Evolutionary conservation across 2,797 vertebrate species (phyloP).

Genomic region (Loriculus beryllinus): DNA sequence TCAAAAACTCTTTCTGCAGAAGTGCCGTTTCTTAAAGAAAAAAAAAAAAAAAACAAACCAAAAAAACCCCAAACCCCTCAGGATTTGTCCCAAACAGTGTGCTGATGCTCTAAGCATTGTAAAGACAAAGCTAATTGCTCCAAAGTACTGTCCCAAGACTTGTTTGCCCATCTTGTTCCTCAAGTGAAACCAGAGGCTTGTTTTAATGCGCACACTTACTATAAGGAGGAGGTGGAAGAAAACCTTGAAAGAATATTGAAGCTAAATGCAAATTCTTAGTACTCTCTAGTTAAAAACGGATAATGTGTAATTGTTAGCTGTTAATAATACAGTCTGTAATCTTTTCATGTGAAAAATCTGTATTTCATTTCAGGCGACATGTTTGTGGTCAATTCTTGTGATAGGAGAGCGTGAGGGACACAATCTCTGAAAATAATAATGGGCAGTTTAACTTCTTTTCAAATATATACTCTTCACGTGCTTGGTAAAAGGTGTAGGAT

Average conservation of each 20-base stretch:
- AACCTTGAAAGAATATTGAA: neutral
- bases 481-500: neutral
- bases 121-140: neutral
- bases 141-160: neutral
- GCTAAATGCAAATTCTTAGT: neutral
- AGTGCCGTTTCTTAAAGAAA: neutral
- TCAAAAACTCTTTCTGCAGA: neutral
- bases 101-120: neutral
- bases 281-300: neutral
- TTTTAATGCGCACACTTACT: neutral
- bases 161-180: neutral
- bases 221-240: neutral
- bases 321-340: neutral
- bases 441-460: neutral
- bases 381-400: neutral
- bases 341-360: neutral
- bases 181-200: neutral
- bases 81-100: neutral
- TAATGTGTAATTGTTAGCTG: neutral
- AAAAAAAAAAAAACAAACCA: fast-evolving
- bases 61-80: too few species aligned
- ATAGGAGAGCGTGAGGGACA: neutral
- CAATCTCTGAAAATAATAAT: neutral
- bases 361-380: neutral
- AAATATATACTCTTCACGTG: neutral